Evolutionary conservation across 2,797 vertebrate genomes (phyloP), one percentile per base, ranked within the genome.

Genomic region (Nasua narica): DNA sequence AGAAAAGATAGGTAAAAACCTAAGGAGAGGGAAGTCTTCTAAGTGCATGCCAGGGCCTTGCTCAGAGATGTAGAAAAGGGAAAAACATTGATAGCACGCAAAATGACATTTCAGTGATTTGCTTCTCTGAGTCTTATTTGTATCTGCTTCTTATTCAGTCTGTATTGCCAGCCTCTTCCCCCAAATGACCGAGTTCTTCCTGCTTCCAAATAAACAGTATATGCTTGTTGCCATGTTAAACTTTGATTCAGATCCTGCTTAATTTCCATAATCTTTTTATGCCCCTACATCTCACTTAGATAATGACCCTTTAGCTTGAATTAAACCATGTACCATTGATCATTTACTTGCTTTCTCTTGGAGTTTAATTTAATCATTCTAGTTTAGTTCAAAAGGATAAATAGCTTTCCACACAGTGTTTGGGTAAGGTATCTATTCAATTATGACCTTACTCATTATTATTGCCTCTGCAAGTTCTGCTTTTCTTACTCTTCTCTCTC

Each of bases 331-430:
- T 54, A 9, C 70, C 90, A 95, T 96, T 98, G 96, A 94, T 96
- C 82, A 54, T 94, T 94, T 85, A 52, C 83, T 95, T 95, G 43
- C 95, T 97, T 76, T 58, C 83, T 96, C 91, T 87, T 91, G 1
- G 40, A 95, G 85, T 94, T 96, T 92, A 96, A 97, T 97, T 98
- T 94, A 96, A 98, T 97, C 91, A 93, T 94, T 95, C 32, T 96
- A 84, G 21, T 95, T 98, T 96, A 81, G 82, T 97, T 97, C 86
- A 94, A 89, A 95, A 96, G 91, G 35, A 88, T 37, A 94, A 95
- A 91, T 94, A 92, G 89, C 93, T 96, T 89, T 60, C 86, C 40
- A 67, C 14, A 3, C 12, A 3, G 37, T 89, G 32, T 83, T 79
- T 81, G 74, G 7, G 0, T 93, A 40, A 81, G 29, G 29, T 74